phyloP scores from a whole-genome alignment of 1,140 invertebrate genomes.

The Drosophila simulans region DNA sequence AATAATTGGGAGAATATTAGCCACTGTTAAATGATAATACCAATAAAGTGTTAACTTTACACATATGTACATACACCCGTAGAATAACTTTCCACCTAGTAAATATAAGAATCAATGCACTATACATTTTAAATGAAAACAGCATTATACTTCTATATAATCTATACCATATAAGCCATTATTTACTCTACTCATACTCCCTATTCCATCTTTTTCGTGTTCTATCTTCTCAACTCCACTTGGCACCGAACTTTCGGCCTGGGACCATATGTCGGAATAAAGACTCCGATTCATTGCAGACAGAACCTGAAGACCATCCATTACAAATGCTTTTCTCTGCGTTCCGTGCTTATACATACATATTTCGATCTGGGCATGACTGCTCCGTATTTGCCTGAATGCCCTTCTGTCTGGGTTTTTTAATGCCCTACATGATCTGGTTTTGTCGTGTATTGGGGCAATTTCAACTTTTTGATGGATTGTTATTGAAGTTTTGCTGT shows the following conservation, averaged over 20 bases:
- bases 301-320: conserved; percentile 47
- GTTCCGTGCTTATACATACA: conserved; percentile 53
- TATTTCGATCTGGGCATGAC: conserved; percentile 59
- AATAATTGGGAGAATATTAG: too few species aligned
- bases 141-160: too few species aligned
- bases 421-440: conserved; percentile 70
- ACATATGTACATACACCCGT: too few species aligned
- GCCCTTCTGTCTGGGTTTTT: conserved; percentile 49
- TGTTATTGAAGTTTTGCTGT: conserved; percentile 58
- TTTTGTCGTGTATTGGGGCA: conserved; percentile 65
- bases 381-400: conserved; percentile 22
- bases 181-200: not conserved
- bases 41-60: not conserved
- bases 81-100: too few species aligned
- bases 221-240: conserved; percentile 15
- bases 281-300: conserved; percentile 21
- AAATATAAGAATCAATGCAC: too few species aligned
- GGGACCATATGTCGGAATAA: conserved; percentile 17
- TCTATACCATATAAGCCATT: not conserved
- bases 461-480: conserved; percentile 71
- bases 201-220: not conserved
- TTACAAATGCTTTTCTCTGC: conserved; percentile 70
- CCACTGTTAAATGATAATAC: not conserved
- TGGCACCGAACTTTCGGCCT: conserved; percentile 1
- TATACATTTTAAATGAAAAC: too few species aligned